These are phyloP conservation scores for Actinernus sp. DNA, from an alignment of 92 coral and sea anemone species.

Conservation along the genomic window DNA sequence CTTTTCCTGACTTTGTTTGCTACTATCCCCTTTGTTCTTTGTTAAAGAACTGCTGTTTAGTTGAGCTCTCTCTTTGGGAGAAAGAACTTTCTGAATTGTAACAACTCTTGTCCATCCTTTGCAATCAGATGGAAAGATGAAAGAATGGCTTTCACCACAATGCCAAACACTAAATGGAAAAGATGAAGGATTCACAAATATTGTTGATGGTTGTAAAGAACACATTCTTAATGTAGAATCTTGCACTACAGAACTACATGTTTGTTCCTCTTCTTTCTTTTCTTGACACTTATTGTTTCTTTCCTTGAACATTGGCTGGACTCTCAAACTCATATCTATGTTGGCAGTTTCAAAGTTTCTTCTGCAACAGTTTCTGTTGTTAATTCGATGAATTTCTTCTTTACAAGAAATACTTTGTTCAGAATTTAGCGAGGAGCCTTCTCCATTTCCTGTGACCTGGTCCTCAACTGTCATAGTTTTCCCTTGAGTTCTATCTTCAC, in stretches of 20 bases:
- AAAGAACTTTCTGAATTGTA: constrained; percentile 49
- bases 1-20: constrained; percentile 1
- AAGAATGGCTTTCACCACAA: constrained; percentile 22
- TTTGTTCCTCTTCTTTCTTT: background rate
- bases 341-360: constrained; percentile 17
- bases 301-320: no score
- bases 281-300: background rate
- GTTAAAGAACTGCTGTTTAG: constrained; percentile 16
- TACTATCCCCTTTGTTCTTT: no score
- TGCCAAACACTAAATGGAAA: constrained; percentile 32
- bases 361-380: constrained; percentile 4
- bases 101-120: constrained; percentile 50
- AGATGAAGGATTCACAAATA: constrained; percentile 71
- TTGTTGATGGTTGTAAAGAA: constrained; percentile 65
- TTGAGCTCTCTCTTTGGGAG: constrained; percentile 71
- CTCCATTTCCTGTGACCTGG: no score
- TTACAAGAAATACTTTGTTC: no score
- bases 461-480: no score
- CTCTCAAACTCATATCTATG: constrained; percentile 45
- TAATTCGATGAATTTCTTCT: background rate
- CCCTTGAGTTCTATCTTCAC: no score
- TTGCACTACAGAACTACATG: background rate
- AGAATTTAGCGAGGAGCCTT: no score
- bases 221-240: background rate
- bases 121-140: constrained; percentile 24